Percentiles rank a stretch among this genome's conserved stretches.
Evolutionary conservation across 2,797 vertebrate species (phyloP).

Genomic region (Paramormyrops hopkinsi): DNA sequence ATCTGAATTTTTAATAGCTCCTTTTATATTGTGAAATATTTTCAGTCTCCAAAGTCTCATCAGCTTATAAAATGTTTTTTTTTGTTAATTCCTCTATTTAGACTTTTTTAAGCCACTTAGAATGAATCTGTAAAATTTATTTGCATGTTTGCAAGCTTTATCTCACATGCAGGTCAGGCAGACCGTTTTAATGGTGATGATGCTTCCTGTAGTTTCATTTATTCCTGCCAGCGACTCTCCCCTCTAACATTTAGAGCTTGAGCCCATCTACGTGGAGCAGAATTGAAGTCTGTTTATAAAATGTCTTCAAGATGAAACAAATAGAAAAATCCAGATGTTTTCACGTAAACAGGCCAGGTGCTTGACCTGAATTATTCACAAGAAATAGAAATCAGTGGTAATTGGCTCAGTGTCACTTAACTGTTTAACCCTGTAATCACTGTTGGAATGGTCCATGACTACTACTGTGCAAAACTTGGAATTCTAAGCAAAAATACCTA

Average conservation of each 20-base stretch:
- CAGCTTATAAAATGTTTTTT: not conserved
- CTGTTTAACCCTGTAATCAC: not conserved
- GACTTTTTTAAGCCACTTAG: conserved; percentile 13
- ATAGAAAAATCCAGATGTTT: not conserved
- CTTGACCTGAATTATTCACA: not conserved
- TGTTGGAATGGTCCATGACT: not conserved
- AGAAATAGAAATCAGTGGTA: not conserved
- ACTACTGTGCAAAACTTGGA: not conserved
- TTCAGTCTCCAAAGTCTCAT: conserved; percentile 8
- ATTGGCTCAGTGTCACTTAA: not conserved
- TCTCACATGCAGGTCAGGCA: not conserved
- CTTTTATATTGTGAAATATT: conserved; percentile 1
- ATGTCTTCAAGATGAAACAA: not conserved
- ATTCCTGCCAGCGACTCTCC: conserved; percentile 5
- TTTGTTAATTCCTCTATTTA: not conserved
- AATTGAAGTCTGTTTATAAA: not conserved
- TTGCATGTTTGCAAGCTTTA: conserved; percentile 4
- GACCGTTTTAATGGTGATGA: not conserved
- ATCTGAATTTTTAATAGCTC: not conserved
- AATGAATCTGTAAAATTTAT: not conserved
- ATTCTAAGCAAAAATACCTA: not conserved
- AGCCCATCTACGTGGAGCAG: not conserved
- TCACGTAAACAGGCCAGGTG: not conserved
- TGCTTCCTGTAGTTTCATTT: not conserved
- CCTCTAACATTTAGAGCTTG: not conserved